Base-by-base conservation (phyloP, 2,113 vertebrate genomes). In the Capreolus pygargus region DNA sequence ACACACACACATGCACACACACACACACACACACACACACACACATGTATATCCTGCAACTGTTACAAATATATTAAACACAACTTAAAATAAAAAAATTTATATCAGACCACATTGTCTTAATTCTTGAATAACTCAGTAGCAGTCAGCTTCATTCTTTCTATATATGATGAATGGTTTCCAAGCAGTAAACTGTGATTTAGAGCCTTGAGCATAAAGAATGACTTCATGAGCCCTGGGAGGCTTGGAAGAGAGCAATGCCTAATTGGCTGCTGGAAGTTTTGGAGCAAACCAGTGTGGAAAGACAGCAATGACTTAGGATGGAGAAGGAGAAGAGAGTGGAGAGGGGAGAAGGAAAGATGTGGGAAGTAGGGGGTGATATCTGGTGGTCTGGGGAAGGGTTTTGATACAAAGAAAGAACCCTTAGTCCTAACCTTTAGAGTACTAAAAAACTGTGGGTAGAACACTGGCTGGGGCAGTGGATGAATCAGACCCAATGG, bases 111-210 rank as follows among this genome's bases (percentile, higher is more conserved):
- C 39, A 61, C 27, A 50, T 55, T 94, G 52, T 85, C 58, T 67
- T 92, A 54, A 27, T 86, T 52, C 28, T 92, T 82, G n/a, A 96
- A 67, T 23, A 89, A 70, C 21, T 64, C 39, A 45, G 25, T 82
- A 70, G 64, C 30, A 86, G 67, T 64, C 45, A 83, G 15, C 39
- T 61, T 27, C 6, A 0, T 47, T 55, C 60, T 64, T 76, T 91
- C 39, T 86, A 39, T 81, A 36, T 11, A 52, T 91, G 58, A 81
- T 85, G 79, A 90, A 94, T 95, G 82, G 43, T 81, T 96, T 97
- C 86, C 47, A 86, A 74, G 58, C 45, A 64, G 43, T 86, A 93
- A 93, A 78, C 54, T 57, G 85, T 82, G 81, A 96, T 57, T 96
- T 84, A 74, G 89, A 81, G 17, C 25, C 36, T 57, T 82, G 64